Evolutionary conservation across 2,113 vertebrate genomes (phyloP), one percentile per base, ranked within the genome.

Genomic region (Rhipidura dahli): DNA sequence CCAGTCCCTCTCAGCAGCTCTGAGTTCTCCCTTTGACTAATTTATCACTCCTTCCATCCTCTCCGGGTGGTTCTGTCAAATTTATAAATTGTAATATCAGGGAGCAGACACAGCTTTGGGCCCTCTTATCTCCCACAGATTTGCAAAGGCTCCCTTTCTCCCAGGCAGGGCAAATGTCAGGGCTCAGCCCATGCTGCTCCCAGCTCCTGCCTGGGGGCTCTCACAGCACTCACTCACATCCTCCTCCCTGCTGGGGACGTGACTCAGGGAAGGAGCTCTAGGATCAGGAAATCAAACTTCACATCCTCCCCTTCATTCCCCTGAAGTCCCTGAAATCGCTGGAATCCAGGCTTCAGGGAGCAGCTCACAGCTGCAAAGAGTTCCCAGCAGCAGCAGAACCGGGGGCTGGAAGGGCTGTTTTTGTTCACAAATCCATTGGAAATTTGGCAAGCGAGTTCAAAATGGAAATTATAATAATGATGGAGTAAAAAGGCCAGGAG

Each of bases 31-130:
- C 91, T 40, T 15, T 60, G 65, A 60, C 80, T 92, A 44, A 93
- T 95, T 94, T 66, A 33, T 61, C 53, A 59, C 80, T 56, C 82
- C 50, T 88, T 94, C 79, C 91, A 90, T 90, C 89, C 94, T 96
- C 84, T 92, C 78, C 66, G 72, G 90, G 94, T 97, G 78, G 47
- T 39, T 59, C 50, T 91, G 78, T 23, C 80, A 49, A 27, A 91
- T 70, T 83, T 69, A 66, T 63, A 42, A 66, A 75, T 50, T 49
- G 68, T 49, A 69, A 27, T 87, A 93, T 31, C 79, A 61, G 27
- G 73, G 51, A 31, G 40, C 24, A 68, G 79, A 54, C 47, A 16
- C 7, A 15, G 7, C 50, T 75, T 50, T 44, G 51, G 69, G 42
- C 57, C 81, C 37, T 75, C 71, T 50, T 47, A 4, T 47, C 54